A percentile compares a stretch with the other conserved stretches of the same genome.
phyloP scores from a whole-genome alignment of 1,140 invertebrate species.

The Zaprionus gabonicus region DNA sequence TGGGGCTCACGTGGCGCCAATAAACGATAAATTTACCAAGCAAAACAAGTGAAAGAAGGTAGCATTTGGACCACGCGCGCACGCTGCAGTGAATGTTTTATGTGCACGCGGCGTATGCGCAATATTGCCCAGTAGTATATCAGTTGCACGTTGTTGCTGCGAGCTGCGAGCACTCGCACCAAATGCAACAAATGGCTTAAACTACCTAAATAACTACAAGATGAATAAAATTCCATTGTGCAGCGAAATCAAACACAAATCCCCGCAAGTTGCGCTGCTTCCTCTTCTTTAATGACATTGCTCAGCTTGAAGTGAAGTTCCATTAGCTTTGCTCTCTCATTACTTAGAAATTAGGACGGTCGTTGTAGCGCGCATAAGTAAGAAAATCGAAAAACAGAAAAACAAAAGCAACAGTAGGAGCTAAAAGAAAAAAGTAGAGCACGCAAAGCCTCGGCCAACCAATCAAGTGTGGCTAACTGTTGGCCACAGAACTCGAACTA shows the following conservation, averaged over 20 bases:
- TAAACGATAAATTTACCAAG: slow-evolving; percentile 60
- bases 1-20: slow-evolving; percentile 54
- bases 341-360: slow-evolving; percentile 61
- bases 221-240: slow-evolving; percentile 5
- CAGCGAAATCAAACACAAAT: slow-evolving; percentile 14
- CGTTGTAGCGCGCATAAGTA: slow-evolving; percentile 40
- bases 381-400: slow-evolving; percentile 17
- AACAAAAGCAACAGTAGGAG: slow-evolving; percentile 19
- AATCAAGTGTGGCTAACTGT: slow-evolving; percentile 81
- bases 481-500: slow-evolving; percentile 80
- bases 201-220: slow-evolving; percentile 36
- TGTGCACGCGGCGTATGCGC: slow-evolving; percentile 64
- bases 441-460: slow-evolving; percentile 57
- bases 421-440: slow-evolving; percentile 18
- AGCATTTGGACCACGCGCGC: slow-evolving; percentile 32
- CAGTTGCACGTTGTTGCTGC: slow-evolving; percentile 33
- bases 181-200: slow-evolving; percentile 51
- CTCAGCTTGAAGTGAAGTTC: slow-evolving; percentile 52
- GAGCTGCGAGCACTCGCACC: background rate
- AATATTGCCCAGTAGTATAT: slow-evolving; percentile 61
- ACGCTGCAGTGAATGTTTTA: slow-evolving; percentile 50
- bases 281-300: slow-evolving; percentile 56
- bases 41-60: slow-evolving; percentile 27
- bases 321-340: slow-evolving; percentile 68
- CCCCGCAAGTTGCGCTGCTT: background rate